A percentile compares a stretch with the other conserved stretches of the same genome.
Conservation (phyloP, 2,113 vertebrate species). For the Morone chrysops region DNA sequence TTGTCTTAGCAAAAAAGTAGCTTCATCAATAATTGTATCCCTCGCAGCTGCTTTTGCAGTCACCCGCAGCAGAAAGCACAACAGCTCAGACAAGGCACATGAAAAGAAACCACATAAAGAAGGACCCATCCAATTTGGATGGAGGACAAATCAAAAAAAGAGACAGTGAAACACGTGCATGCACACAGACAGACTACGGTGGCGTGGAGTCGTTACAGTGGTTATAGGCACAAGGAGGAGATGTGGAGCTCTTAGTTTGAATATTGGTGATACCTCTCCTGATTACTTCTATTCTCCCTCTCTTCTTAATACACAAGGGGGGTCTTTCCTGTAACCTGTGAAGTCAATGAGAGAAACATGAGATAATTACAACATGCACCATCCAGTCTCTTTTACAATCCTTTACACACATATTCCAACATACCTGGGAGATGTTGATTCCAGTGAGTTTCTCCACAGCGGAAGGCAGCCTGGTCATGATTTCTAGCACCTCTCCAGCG, state of each 20-base stretch:
- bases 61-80: background rate
- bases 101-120: background rate
- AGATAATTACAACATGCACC: accelerated
- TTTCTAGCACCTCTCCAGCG: constrained; percentile 91
- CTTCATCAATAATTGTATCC: background rate
- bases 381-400: background rate
- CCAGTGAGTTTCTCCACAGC: constrained; percentile 91
- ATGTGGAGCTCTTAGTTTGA: constrained; percentile 26
- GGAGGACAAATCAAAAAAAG: background rate
- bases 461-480: constrained; percentile 87
- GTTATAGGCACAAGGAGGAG: constrained; percentile 48
- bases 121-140: background rate
- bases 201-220: constrained; percentile 34
- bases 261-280: background rate
- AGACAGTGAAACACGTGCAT: constrained; percentile 54
- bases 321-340: constrained; percentile 55
- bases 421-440: constrained; percentile 88
- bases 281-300: background rate
- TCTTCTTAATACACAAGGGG: constrained; percentile 61
- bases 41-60: background rate
- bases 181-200: constrained; percentile 35
- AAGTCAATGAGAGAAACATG: background rate
- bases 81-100: background rate
- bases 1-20: background rate
- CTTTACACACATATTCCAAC: background rate